Percentiles rank a stretch among this genome's conserved stretches.
phyloP scores from a whole-genome alignment of 2,797 vertebrate species.

The Phylloscopus collybita region DNA sequence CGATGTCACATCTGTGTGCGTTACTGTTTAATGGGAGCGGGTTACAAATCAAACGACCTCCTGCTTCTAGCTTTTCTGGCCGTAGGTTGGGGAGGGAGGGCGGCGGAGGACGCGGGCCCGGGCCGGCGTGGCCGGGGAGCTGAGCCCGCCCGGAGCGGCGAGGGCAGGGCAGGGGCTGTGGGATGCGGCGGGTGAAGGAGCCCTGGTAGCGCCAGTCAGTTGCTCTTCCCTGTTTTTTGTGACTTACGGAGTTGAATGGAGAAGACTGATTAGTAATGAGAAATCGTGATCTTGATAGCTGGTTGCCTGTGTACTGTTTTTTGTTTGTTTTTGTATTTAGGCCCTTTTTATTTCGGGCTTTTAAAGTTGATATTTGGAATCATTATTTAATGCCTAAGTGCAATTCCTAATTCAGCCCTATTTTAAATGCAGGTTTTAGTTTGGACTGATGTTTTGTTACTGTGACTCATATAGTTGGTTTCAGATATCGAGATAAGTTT shows the following conservation, averaged over 20 bases:
- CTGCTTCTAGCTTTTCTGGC: not conserved
- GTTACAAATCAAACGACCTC: not conserved
- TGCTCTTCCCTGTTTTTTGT: not conserved
- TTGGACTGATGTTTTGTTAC: not conserved
- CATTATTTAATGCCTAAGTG: not conserved
- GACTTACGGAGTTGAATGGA: accelerated
- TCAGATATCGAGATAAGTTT: not conserved
- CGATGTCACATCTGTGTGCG: accelerated
- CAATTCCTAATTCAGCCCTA: not conserved
- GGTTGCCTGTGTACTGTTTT: not conserved
- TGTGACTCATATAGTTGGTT: not conserved
- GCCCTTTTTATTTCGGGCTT: not conserved
- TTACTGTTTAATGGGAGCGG: not conserved
- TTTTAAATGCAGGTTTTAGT: not conserved
- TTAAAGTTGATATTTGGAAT: not conserved
- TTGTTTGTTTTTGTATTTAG: accelerated
- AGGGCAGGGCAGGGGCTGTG: not conserved
- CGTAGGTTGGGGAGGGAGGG: not conserved
- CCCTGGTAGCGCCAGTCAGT: not conserved
- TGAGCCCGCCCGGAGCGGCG: not conserved
- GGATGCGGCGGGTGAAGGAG: not conserved
- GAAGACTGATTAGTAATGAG: not conserved
- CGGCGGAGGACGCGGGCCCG: not conserved
- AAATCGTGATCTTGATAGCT: not conserved
- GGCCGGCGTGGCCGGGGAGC: not conserved